A percentile compares a stretch with the other conserved stretches of the same genome.
Conservation (phyloP, 2,797 vertebrate genomes). For the Acanthis flammea region DNA sequence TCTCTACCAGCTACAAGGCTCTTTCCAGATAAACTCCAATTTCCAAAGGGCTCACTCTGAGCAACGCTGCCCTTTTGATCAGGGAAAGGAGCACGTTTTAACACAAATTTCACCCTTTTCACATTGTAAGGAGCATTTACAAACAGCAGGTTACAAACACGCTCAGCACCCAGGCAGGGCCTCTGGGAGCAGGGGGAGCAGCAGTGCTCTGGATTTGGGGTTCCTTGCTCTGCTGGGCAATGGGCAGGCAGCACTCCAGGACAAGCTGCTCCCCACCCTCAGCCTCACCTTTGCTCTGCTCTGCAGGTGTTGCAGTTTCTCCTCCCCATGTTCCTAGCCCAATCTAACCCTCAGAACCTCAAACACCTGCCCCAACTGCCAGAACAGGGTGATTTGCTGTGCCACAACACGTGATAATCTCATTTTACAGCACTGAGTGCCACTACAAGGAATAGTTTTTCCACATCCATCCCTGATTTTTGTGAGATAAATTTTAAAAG, state of each 20-base stretch:
- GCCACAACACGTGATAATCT: not conserved
- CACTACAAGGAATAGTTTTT: not conserved
- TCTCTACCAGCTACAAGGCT: not conserved
- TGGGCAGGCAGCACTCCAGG: not conserved
- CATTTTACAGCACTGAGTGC: not conserved
- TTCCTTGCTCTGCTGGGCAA: not conserved
- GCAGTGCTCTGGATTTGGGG: not conserved
- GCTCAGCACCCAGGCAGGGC: not conserved
- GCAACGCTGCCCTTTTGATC: not conserved
- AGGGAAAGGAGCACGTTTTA: not conserved
- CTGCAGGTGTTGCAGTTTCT: not conserved
- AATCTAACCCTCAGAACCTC: not conserved
- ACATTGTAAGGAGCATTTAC: not conserved
- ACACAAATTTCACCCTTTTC: not conserved
- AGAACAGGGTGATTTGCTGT: not conserved
- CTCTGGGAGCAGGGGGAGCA: not conserved
- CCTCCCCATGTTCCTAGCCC: not conserved
- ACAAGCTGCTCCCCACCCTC: not conserved
- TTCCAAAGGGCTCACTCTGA: not conserved
- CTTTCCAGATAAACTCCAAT: not conserved
- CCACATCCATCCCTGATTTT: no score
- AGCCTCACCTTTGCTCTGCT: not conserved
- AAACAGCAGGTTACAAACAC: not conserved
- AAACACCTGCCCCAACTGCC: not conserved
- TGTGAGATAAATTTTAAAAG: not conserved